These are phyloP conservation scores for Neoascia interrupta DNA, from an alignment of 2,888 invertebrate genomes.

Conservation along the genomic window DNA sequence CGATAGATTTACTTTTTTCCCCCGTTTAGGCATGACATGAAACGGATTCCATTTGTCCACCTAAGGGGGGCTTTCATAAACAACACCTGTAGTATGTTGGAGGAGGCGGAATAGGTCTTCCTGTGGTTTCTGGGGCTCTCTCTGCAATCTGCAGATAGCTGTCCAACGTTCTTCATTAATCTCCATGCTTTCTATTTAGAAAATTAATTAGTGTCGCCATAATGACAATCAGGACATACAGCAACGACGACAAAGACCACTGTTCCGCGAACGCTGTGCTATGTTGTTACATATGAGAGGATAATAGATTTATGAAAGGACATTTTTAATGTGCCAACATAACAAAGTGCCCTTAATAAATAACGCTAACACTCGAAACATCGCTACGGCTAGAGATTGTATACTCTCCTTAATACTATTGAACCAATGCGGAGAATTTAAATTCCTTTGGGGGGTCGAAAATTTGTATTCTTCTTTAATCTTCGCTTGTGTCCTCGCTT, in stretches of 20 bases:
- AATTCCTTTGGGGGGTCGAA: conserved; percentile 42
- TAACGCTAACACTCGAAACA: conserved; percentile 22
- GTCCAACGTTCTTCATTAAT: conserved; percentile 16
- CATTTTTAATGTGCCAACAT: conserved; percentile 47
- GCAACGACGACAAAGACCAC: conserved; percentile 28
- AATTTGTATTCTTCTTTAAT: conserved; percentile 15
- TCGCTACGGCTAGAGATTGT: background rate
- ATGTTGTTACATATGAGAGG: conserved; percentile 43
- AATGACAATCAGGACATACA: conserved; percentile 37
- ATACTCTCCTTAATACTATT: background rate
- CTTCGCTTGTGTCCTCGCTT: background rate
- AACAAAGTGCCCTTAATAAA: conserved; percentile 49
- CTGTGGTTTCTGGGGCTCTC: conserved; percentile 3
- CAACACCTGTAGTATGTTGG: background rate
- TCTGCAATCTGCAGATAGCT: conserved; percentile 1
- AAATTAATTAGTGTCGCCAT: conserved; percentile 60
- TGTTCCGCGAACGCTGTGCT: background rate
- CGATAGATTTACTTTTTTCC: too few species aligned
- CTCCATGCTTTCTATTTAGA: conserved; percentile 37
- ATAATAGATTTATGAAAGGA: conserved; percentile 63
- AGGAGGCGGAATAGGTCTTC: background rate
- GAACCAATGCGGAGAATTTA: conserved; percentile 41
- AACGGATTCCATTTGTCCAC: too few species aligned
- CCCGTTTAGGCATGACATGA: too few species aligned
- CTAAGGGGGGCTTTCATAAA: background rate